Evolutionary conservation across 2,888 invertebrate genomes (phyloP), one percentile per base, ranked within the genome.

Genomic region (Aromia moschata): DNA sequence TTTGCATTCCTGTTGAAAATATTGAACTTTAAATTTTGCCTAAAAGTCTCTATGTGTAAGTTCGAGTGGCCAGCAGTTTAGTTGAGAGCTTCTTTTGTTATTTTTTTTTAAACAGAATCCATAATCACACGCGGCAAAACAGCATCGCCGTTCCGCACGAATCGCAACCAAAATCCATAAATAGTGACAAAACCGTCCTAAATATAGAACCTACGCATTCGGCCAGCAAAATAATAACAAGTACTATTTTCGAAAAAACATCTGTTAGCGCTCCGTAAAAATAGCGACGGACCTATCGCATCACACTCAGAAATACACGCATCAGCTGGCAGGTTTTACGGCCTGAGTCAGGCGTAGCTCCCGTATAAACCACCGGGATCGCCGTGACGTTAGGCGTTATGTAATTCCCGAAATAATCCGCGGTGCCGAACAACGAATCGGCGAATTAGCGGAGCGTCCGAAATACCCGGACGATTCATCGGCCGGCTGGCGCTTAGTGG

Each of bases 191-290:
- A 65, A 67, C 59, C 57, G n/a, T 31, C 25, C 51, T 52, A 55
- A 59, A 62, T 56, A 56, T 60, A 65, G 60, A 51, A 56, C 53
- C 62, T 58, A 60, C 62, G 65, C 56, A 60, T 53, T n/a, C 46
- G 38, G 41, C 46, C 46, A 43, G 20, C 43, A 45, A 53, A 56
- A 59, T 58, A 70, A 69, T 58, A 70, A 69, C 67, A 70, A 62
- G 56, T 58, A 61, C 65, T 68, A 69, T 68, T 67, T 66, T 67
- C 41, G 64, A 66, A 63, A 56, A 74, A 76, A 77, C 77, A 77
- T 77, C 76, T 78, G 77, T 77, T 76, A 75, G 68, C 74, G 69
- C 56, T 70, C 68, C 73, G 74, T 74, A 74, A 76, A 76, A 76
- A 75, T 76, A 77, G 70, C 71, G 70, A 66, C 71, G 66, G 62